Base-by-base conservation (phyloP, 2,113 vertebrate genomes). In the Poeciliopsis prolifica region DNA sequence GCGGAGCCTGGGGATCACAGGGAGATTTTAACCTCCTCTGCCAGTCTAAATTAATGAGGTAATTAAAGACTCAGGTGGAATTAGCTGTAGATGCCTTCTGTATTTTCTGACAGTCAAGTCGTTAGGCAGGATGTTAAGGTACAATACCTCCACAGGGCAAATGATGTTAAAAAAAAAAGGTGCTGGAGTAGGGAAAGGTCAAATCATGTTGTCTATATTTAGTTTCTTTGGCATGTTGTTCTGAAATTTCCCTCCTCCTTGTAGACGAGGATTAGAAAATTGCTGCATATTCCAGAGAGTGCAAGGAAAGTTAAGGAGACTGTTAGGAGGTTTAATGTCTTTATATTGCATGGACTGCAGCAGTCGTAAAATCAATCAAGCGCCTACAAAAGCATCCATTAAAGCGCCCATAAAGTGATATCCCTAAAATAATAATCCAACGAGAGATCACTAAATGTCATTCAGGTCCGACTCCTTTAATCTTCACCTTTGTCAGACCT, bases 21-120 rank as follows among this genome's bases (percentile, higher is more conserved):
- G 82, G 83, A 83, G 88, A 90, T 86, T 93, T 93, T 93, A 92
- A 93, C 92, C 89, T 92, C 91, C 81, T 80, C 90, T 92, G 93
- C 94, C 92, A 92, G 86, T 79, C 82, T 91, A 93, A 93, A 93
- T 94, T 92, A 94, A 94, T 93, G 90, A 92, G 91, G 87, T 92
- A 92, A 94, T 93, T 92, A 93, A 91, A 81, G 85, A 91, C 90
- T 93, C 87, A 92, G 90, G 90, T 93, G 91, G 94, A 92, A 93
- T 92, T 92, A 92, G 86, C 86, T 31, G 70, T 69, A 75, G 88
- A 92, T 89, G 92, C 88, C 90, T 92, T 89, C 88, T 84, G 85
- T 83, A 89, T 91, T 92, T 86, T 31, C 40, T 42, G 89, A 86
- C 84, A 75, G 80, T 72, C 79, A 37, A 83, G 82, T 80, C 77